Conservation (phyloP, 2,888 invertebrate genomes). For the Pediacus dermestoides region DNA sequence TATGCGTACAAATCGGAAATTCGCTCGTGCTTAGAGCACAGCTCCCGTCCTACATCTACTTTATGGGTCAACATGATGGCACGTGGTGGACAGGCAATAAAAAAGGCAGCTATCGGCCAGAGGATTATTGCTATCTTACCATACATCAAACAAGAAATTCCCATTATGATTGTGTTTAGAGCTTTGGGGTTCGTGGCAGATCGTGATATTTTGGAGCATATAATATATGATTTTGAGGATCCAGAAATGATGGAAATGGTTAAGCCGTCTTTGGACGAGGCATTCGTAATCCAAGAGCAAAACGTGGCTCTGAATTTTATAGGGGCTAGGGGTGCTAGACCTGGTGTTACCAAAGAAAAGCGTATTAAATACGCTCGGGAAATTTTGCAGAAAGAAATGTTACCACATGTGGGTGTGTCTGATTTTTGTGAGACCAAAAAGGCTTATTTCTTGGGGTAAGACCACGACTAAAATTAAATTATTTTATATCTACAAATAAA, state of each 20-base stretch:
- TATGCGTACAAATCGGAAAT: constrained; percentile 99
- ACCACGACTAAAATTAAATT: no score
- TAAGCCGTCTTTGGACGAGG: constrained; percentile 98
- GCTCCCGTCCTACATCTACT: constrained; percentile 94
- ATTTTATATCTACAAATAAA: no score
- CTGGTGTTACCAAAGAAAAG: constrained; percentile 98
- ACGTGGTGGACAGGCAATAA: constrained; percentile 96
- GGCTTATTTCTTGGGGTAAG: constrained; percentile 87
- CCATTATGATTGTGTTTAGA: constrained; percentile 99
- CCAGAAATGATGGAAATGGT: constrained; percentile 99
- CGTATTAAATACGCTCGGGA: constrained; percentile 99
- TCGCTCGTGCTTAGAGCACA: constrained; percentile 88
- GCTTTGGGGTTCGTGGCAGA: constrained; percentile 98
- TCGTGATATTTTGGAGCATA: constrained; percentile 98
- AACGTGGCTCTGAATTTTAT: constrained; percentile 98
- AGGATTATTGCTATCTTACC: constrained; percentile 96
- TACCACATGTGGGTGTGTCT: constrained; percentile 98
- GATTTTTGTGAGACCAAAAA: constrained; percentile 99
- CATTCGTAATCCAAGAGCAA: constrained; percentile 99
- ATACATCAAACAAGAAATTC: constrained; percentile 99
- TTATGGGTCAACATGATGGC: constrained; percentile 99
- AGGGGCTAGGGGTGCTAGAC: constrained; percentile 93
- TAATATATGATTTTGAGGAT: constrained; percentile 99
- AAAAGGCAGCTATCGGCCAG: constrained; percentile 98
- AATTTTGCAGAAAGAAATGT: constrained; percentile 99